These are phyloP conservation scores for Syngnathus rostellatus DNA, from an alignment of 2,797 vertebrate genomes.

Conservation along the genomic window DNA sequence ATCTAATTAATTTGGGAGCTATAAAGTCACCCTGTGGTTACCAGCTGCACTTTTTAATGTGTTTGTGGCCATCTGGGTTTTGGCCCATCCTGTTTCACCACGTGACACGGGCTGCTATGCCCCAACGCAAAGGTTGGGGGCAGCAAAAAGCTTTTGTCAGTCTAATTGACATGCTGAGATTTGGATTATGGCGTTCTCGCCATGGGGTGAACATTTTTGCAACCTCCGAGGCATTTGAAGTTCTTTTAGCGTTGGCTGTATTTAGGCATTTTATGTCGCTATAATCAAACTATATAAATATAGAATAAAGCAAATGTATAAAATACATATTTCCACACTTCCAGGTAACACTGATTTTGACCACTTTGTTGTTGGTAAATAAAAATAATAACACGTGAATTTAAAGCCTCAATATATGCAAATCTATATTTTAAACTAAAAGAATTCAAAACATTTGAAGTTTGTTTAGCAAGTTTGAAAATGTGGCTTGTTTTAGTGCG, in stretches of 20 bases:
- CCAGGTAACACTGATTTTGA: conserved; percentile 6
- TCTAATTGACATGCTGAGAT: conserved; percentile 33
- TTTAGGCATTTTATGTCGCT: background rate
- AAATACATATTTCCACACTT: background rate
- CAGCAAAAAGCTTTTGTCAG: conserved; percentile 60
- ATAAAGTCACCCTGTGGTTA: conserved; percentile 47
- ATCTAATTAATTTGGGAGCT: conserved; percentile 41
- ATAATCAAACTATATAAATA: background rate
- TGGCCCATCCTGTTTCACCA: conserved; percentile 14
- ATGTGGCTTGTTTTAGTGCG: no score
- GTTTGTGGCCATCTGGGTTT: conserved; percentile 54
- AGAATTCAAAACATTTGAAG: no score
- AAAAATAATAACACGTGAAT: background rate
- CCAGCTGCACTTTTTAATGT: conserved; percentile 60
- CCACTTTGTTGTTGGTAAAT: background rate
- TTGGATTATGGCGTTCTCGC: conserved; percentile 20
- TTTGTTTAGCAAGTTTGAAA: no score
- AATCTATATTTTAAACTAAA: no score
- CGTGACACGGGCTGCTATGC: conserved; percentile 44
- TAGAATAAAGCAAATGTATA: background rate
- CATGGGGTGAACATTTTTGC: conserved; percentile 4
- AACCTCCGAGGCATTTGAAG: background rate
- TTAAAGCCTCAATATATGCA: no score
- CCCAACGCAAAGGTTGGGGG: conserved; percentile 58
- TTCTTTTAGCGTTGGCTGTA: background rate